phyloP scores from a whole-genome alignment of 30 jellyfish, hydroid and myxozoan species.

The Aurelia sp. region DNA sequence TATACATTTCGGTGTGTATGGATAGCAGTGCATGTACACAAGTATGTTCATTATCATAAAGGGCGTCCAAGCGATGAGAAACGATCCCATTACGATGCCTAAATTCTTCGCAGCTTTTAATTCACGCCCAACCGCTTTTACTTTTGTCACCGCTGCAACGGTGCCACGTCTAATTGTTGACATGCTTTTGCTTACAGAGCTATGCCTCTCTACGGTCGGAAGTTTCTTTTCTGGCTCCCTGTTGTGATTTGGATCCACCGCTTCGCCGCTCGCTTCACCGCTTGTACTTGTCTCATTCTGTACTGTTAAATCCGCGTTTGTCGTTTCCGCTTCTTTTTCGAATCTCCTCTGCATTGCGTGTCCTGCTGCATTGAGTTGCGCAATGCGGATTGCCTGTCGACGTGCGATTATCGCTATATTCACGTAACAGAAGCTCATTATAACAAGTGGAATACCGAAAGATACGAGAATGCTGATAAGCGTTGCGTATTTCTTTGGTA shows the following conservation, averaged over 20 bases:
- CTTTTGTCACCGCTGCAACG: constrained; percentile 30
- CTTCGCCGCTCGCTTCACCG: not conserved
- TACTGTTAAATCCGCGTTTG: not conserved
- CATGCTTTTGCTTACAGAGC: not conserved
- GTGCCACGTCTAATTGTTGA: constrained; percentile 56
- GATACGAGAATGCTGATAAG: constrained; percentile 55
- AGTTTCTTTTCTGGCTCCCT: not conserved
- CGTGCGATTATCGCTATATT: constrained; percentile 83
- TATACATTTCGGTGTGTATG: constrained; percentile 21
- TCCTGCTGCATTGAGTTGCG: constrained; percentile 65
- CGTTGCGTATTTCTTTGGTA: constrained; percentile 22
- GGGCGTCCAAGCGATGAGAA: constrained; percentile 90
- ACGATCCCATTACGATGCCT: constrained; percentile 83
- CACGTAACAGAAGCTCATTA: constrained; percentile 77
- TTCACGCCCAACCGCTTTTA: constrained; percentile 69
- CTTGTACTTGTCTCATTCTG: not conserved
- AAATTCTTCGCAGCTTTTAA: constrained; percentile 90
- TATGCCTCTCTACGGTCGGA: not conserved
- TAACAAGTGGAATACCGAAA: constrained; percentile 65
- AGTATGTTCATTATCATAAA: constrained; percentile 71
- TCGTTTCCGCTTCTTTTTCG: constrained; percentile 29
- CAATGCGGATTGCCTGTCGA: constrained; percentile 79
- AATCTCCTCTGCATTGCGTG: constrained; percentile 20
- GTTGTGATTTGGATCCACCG: constrained; percentile 1
- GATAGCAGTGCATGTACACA: constrained; percentile 49